Percentiles rank a stretch among this genome's conserved stretches.
Evolutionary conservation across 2,888 invertebrate genomes (phyloP).

Genomic region (Mythimna impura): DNA sequence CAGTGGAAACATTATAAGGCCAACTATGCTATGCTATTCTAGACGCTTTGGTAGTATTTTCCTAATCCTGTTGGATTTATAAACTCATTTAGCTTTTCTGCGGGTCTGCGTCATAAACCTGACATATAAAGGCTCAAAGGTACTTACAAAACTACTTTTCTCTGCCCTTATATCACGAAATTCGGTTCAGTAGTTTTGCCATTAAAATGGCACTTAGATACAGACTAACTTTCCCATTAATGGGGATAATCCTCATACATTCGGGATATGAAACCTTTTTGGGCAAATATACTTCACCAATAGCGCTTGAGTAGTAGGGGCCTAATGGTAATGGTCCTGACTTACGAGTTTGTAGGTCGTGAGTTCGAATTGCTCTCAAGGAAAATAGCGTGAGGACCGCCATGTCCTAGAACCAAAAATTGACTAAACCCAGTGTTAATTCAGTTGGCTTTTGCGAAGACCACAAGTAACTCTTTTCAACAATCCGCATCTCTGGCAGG

Average conservation of each 20-base stretch:
- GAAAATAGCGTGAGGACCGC: too few relatives aligned
- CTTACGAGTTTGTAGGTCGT: too few relatives aligned
- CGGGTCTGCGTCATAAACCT: neutral
- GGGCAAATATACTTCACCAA: slow-evolving; percentile 11
- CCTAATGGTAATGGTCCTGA: too few relatives aligned
- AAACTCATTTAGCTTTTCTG: neutral
- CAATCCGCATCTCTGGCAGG: too few relatives aligned
- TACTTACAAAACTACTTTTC: neutral
- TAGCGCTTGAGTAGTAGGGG: neutral
- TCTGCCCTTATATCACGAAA: neutral
- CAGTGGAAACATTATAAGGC: too few relatives aligned
- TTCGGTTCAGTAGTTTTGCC: neutral
- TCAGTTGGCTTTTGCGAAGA: too few relatives aligned
- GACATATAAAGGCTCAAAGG: slow-evolving; percentile 6
- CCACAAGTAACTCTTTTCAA: too few relatives aligned
- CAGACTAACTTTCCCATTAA: neutral
- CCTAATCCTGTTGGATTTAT: neutral
- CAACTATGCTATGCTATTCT: too few relatives aligned
- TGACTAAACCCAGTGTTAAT: too few relatives aligned
- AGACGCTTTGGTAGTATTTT: neutral
- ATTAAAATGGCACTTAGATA: slow-evolving; percentile 7
- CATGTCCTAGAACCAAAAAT: too few relatives aligned
- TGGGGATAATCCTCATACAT: slow-evolving; percentile 10
- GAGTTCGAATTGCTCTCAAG: too few relatives aligned
- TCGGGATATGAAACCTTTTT: slow-evolving; percentile 4